Conservation (phyloP, 2,113 vertebrate species). For the Heterochromis multidens region DNA sequence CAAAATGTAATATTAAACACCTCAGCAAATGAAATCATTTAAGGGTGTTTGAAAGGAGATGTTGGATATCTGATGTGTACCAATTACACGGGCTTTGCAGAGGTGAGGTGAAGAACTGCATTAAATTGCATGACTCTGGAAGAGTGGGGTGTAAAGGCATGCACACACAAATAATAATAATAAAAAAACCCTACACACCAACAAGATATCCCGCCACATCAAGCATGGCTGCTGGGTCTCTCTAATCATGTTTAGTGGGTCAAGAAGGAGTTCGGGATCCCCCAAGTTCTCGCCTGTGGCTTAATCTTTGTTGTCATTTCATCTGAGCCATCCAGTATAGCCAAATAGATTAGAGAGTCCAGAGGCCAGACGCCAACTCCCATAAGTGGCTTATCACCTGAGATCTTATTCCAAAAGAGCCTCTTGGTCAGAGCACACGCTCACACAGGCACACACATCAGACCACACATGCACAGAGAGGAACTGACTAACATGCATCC, state of each 20-base stretch:
- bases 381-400: slow-evolving; percentile 63
- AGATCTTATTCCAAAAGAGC: slow-evolving; percentile 46
- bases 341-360: slow-evolving; percentile 60
- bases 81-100: slow-evolving; percentile 59
- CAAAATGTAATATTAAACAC: slow-evolving; percentile 72
- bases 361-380: slow-evolving; percentile 36
- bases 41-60: slow-evolving; percentile 58
- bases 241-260: slow-evolving; percentile 59
- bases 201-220: background rate
- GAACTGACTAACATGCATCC: background rate
- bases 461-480: background rate
- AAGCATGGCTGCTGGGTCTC: background rate
- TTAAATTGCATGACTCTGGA: slow-evolving; percentile 35
- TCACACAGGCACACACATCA: background rate
- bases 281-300: slow-evolving; percentile 23
- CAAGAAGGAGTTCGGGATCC: slow-evolving; percentile 40
- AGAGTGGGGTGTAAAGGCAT: background rate
- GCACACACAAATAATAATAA: background rate
- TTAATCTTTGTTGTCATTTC: slow-evolving; percentile 69
- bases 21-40: slow-evolving; percentile 69
- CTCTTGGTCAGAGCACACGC: slow-evolving; percentile 26
- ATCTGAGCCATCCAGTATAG: slow-evolving; percentile 42
- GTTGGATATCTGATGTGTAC: slow-evolving; percentile 56
- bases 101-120: slow-evolving; percentile 51
- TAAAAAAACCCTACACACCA: background rate